Evolutionary conservation across 2,797 vertebrate species (phyloP), one percentile per base, ranked within the genome.

Genomic region (Acridotheres tristis): DNA sequence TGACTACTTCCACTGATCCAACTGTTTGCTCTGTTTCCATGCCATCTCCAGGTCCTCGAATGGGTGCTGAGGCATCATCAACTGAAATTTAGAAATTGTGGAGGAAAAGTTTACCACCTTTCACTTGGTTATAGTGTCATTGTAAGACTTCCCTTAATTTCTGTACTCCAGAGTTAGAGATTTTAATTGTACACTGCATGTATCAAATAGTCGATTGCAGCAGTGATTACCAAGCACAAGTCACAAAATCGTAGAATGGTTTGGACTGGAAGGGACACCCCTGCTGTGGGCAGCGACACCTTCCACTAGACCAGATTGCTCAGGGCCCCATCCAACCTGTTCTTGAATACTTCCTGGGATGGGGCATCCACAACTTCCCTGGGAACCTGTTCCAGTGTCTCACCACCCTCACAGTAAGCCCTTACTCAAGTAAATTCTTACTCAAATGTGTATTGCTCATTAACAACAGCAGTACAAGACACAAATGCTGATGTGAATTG

Each of bases 21-120:
- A 92, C 75, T 1, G 98, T 93, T 88, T 98, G 98, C 91, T 99
- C 98, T 4, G 97, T 99, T 98, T 99, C 99, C 99, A 99, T 99
- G 95, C 99, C 99, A 98, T 99, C 99, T 17, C 99, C 99, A 50
- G 99, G 97, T 59, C 99, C 98, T 95, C 99, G 98, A 67, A 99
- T 43, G 16, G 98, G 98, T 87, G 98, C 97, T 2, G 94, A 88
- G 71, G 97, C 94, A 50, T 97, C 96, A 88, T 75, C 97, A 97
- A 48, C 97, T 98, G 89, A 59, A 90, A 95, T 71, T 74, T 20
- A 63, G 77, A 91, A 80, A 69, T 6, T 83, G 55, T 22, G 10
- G 51, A n/a, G 21, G 40, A 16, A 82, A 89, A 47, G n/a, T 89
- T 88, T 91, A 91, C 42, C n/a, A 77, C 69, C 27, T 72, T 84